phyloP scores from a whole-genome alignment of 2,113 vertebrate genomes.

The Melanocharis versteri region DNA sequence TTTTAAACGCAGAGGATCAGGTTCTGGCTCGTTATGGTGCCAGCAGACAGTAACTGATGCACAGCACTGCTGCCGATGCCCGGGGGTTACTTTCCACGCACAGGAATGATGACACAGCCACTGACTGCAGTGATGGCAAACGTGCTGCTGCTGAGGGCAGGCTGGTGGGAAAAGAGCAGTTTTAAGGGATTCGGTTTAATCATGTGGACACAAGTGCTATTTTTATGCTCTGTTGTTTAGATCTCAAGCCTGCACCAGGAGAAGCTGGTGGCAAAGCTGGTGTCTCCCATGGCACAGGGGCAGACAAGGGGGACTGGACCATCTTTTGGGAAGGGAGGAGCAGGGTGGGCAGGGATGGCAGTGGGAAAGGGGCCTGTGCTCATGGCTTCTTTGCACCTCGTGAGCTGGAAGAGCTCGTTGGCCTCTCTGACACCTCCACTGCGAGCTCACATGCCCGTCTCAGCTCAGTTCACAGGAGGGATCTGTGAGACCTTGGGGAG shows the following conservation, averaged over 20 bases:
- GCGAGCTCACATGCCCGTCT: accelerated
- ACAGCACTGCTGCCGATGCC: not conserved
- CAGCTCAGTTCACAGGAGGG: accelerated
- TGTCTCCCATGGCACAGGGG: not conserved
- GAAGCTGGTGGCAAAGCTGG: not conserved
- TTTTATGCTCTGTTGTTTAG: not conserved
- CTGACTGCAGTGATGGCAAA: not conserved
- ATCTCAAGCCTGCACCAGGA: not conserved
- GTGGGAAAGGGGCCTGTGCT: no score
- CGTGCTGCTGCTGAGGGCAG: not conserved
- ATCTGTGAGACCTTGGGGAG: no score
- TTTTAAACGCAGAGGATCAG: not conserved
- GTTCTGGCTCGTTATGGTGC: not conserved
- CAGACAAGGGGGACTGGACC: accelerated
- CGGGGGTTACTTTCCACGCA: accelerated
- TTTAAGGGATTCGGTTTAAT: not conserved
- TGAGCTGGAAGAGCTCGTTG: accelerated
- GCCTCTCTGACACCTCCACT: accelerated
- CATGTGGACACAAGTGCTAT: not conserved
- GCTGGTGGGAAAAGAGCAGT: not conserved
- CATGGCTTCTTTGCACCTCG: accelerated
- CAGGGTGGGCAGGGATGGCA: accelerated
- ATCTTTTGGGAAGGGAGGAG: not conserved
- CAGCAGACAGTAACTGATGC: not conserved
- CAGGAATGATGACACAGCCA: not conserved